Evolutionary conservation across 2,888 invertebrate species (phyloP).

Genomic region (Drosophila hawaiiensis): DNA sequence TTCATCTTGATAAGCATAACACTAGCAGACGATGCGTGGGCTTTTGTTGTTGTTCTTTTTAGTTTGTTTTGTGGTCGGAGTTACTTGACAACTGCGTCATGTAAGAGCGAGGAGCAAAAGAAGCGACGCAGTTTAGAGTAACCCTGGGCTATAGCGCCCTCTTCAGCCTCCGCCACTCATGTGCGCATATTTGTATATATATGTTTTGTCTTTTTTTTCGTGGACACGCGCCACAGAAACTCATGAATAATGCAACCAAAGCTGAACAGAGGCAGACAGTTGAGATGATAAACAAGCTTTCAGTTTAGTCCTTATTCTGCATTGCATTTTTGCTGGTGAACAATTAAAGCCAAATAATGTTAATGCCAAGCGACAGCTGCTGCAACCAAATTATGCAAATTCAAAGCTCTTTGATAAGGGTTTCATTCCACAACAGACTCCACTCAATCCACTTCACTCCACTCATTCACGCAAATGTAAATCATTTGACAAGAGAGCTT

Average conservation of each 20-base stretch:
- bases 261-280: slow-evolving; percentile 13
- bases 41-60: slow-evolving; percentile 5
- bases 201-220: not conserved
- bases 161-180: not conserved
- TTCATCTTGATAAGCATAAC: slow-evolving; percentile 55
- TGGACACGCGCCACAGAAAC: slow-evolving; percentile 61
- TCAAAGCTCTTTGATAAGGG: slow-evolving; percentile 47
- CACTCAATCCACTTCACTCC: not conserved
- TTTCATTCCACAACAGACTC: slow-evolving; percentile 8
- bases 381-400: slow-evolving; percentile 70
- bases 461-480: slow-evolving; percentile 23
- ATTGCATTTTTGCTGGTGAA: slow-evolving; percentile 26
- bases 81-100: slow-evolving; percentile 53
- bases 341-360: slow-evolving; percentile 66
- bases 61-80: slow-evolving; percentile 16
- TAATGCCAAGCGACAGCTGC: slow-evolving; percentile 62
- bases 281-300: slow-evolving; percentile 60
- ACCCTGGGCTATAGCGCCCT: not conserved
- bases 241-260: slow-evolving; percentile 73
- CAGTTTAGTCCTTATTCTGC: slow-evolving; percentile 14
- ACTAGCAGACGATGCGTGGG: slow-evolving; percentile 58
- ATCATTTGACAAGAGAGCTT: slow-evolving; percentile 7
- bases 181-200: slow-evolving; percentile 30
- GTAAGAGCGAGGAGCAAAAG: slow-evolving; percentile 24
- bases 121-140: slow-evolving; percentile 47